Evolutionary conservation across 2,113 vertebrate species (phyloP), one percentile per base, ranked within the genome.

Genomic region (Leptobrachium ailaonicum): DNA sequence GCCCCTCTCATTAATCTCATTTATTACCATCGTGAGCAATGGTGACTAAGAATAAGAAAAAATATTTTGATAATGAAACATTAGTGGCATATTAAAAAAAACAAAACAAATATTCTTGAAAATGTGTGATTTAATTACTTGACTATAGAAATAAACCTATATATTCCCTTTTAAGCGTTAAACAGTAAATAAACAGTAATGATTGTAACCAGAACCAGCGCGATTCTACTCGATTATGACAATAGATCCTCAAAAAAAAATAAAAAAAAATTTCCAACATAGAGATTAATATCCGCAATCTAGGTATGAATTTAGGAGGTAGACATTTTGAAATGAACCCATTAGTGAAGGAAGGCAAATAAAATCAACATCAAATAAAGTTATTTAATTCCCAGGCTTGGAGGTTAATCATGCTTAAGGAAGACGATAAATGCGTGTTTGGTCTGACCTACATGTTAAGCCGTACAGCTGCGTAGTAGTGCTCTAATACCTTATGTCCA

Each of bases 371-470:
- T 79, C 83, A 58, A 84, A 81, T 41, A n/a, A 82, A 63, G 45
- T 56, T 41, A 11, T 11, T 73, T 85, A 67, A 44, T 80, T 84
- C 84, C 84, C 84, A 86, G 84, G 86, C 81, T 2, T 73, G 77
- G 86, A 1, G 50, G 82, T 82, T 82, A 43, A 83, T 86, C 86
- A 0, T 81, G 81, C 72, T 85, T 83, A 87, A 83, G 91, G 93
- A 95, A 95, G 93, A 95, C 91, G 71, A 83, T 79, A 86, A 88
- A 86, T 84, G 85, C 87, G 88, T 85, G 90, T 87, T 76, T 63
- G 86, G 82, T 89, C 88, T 82, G 82, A 84, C 83, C 83, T 85
- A n/a, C 71, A 42, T 71, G 82, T 87, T 84, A 79, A 84, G 88
- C 90, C 73, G 78, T 75, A 85, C 83, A 83, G 86, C 77, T 85